Conservation (phyloP, 2,113 vertebrate species). For the Heliornis fulica region DNA sequence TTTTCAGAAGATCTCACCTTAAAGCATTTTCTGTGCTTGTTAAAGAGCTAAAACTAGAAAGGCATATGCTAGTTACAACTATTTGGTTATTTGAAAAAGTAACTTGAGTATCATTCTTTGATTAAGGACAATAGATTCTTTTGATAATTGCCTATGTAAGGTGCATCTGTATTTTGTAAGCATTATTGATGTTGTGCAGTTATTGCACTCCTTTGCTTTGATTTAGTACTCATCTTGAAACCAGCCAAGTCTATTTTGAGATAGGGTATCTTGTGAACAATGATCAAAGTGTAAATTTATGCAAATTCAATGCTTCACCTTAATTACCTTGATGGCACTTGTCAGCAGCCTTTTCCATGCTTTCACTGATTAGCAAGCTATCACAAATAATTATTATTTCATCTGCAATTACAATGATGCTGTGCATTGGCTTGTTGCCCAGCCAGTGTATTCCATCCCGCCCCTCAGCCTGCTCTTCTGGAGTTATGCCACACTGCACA, state of each 20-base stretch:
- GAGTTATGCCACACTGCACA: neutral
- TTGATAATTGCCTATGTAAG: constrained; percentile 48
- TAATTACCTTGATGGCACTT: constrained; percentile 72
- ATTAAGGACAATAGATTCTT: constrained; percentile 51
- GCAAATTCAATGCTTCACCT: constrained; percentile 71
- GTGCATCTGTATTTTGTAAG: constrained; percentile 50
- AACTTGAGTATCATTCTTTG: constrained; percentile 45
- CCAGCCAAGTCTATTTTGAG: constrained; percentile 65
- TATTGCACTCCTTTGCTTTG: constrained; percentile 49
- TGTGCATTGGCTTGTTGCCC: constrained; percentile 42
- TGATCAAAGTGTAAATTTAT: constrained; percentile 76
- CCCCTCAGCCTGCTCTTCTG: neutral
- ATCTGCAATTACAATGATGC: constrained; percentile 71
- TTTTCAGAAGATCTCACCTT: neutral
- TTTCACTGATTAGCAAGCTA: constrained; percentile 70
- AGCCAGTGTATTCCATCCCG: neutral
- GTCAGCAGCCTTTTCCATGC: constrained; percentile 68
- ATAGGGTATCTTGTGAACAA: constrained; percentile 65
- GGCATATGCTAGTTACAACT: neutral
- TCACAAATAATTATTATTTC: constrained; percentile 77
- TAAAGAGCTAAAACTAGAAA: neutral
- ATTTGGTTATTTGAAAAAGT: constrained; percentile 5
- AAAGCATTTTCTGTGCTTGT: neutral
- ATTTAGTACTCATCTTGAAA: constrained; percentile 59
- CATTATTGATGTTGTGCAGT: constrained; percentile 47